Evolutionary conservation across 2,888 invertebrate genomes (phyloP).

Genomic region (Elegia similella): DNA sequence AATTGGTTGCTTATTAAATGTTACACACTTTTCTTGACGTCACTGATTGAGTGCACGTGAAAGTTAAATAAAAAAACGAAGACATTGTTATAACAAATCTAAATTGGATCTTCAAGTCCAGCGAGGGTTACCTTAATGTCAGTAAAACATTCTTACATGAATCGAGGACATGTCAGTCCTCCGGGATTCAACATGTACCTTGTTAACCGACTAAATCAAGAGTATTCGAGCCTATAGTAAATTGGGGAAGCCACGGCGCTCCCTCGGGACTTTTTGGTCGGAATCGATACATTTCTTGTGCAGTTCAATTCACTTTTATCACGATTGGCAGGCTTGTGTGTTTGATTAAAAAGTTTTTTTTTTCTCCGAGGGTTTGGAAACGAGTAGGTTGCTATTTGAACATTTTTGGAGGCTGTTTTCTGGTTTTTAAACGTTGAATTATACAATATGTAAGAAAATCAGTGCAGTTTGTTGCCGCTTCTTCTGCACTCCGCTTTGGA

Average conservation of each 20-base stretch:
- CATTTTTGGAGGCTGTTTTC: neutral
- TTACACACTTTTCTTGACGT: too few relatives aligned
- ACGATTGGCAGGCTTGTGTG: neutral
- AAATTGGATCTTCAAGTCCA: too few relatives aligned
- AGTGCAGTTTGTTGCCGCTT: too few relatives aligned
- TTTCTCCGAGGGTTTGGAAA: neutral
- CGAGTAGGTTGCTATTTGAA: neutral
- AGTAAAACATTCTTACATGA: neutral
- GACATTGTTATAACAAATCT: too few relatives aligned
- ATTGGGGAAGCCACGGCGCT: neutral
- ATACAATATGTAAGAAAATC: too few relatives aligned
- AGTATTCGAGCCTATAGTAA: neutral
- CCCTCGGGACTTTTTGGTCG: neutral
- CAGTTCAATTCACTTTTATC: constrained; percentile 8
- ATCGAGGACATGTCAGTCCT: neutral
- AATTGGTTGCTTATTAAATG: too few relatives aligned
- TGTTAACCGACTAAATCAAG: neutral
- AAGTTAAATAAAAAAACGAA: too few relatives aligned
- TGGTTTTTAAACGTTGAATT: too few relatives aligned
- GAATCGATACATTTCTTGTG: neutral
- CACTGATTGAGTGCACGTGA: too few relatives aligned
- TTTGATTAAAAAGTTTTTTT: constrained; percentile 8
- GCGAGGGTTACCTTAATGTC: neutral
- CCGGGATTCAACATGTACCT: neutral
- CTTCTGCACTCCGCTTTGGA: too few relatives aligned